phyloP scores from a whole-genome alignment of 2,888 invertebrate genomes.

The Dexiosoma caninum region DNA sequence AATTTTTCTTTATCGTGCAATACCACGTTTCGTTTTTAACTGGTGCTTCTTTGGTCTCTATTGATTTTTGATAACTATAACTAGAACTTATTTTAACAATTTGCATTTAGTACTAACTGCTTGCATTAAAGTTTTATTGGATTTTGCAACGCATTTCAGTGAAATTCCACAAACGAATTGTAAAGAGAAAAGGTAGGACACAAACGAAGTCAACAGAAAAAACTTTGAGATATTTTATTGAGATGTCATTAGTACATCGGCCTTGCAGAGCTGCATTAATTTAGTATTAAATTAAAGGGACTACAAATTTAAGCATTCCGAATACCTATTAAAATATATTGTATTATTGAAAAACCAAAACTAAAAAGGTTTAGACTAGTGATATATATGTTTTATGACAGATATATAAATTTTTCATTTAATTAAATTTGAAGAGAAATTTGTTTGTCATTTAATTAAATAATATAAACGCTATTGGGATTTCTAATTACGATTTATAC shows the following conservation, averaged over 20 bases:
- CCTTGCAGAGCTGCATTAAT: slow-evolving; percentile 43
- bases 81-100: slow-evolving; percentile 7
- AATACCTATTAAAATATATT: too few relatives aligned
- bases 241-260: slow-evolving; percentile 52
- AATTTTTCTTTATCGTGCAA: slow-evolving; percentile 27
- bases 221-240: slow-evolving; percentile 32
- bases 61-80: neutral
- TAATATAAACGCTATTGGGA: too few relatives aligned
- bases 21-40: slow-evolving; percentile 48
- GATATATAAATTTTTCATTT: too few relatives aligned
- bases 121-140: slow-evolving; percentile 57
- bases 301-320: too few relatives aligned
- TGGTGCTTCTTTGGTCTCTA: neutral
- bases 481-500: too few relatives aligned
- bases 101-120: slow-evolving; percentile 23
- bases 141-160: slow-evolving; percentile 61
- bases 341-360: neutral
- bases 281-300: neutral
- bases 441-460: too few relatives aligned
- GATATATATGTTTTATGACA: too few relatives aligned
- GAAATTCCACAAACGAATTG: slow-evolving; percentile 59
- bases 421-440: too few relatives aligned
- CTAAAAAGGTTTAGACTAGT: too few relatives aligned
- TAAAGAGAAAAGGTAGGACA: slow-evolving; percentile 40
- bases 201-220: slow-evolving; percentile 50